phyloP scores from a whole-genome alignment of 2,888 invertebrate species.

The Julus scanicus region DNA sequence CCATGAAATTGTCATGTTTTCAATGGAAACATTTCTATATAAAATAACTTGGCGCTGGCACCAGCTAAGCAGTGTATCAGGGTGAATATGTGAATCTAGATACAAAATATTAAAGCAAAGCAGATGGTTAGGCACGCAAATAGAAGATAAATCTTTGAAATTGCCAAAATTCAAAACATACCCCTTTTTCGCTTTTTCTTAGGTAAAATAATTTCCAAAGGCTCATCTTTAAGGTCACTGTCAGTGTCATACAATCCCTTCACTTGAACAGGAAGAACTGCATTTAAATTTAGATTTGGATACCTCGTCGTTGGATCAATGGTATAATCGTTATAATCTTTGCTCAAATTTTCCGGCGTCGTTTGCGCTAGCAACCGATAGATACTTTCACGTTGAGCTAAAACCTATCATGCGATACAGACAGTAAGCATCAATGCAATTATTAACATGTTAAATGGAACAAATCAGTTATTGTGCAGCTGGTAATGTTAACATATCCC shows the following conservation, averaged over 20 bases:
- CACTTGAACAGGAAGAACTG: conserved; percentile 80
- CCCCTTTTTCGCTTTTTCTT: conserved; percentile 76
- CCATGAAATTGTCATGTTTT: conserved; percentile 78
- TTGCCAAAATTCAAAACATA: conserved; percentile 61
- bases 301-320: conserved; percentile 88
- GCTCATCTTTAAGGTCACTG: conserved; percentile 63
- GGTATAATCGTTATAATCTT: conserved; percentile 81
- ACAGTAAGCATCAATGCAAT: not conserved
- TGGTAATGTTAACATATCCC: not conserved
- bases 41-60: conserved; percentile 77
- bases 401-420: conserved; percentile 68
- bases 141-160: not conserved
- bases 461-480: not conserved
- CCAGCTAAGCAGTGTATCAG: conserved; percentile 82
- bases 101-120: not conserved
- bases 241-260: conserved; percentile 77
- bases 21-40: conserved; percentile 72
- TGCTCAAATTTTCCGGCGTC: conserved; percentile 93
- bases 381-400: conserved; percentile 95
- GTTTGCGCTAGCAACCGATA: conserved; percentile 92
- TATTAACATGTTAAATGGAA: not conserved
- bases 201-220: conserved; percentile 68
- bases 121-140: not conserved
- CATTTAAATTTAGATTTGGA: conserved; percentile 81
- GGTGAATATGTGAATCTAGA: conserved; percentile 76